Percentiles rank a stretch among this genome's conserved stretches.
These are phyloP conservation scores for Magallana angulata DNA, from an alignment of 1,140 invertebrate species.

Conservation along the genomic window DNA sequence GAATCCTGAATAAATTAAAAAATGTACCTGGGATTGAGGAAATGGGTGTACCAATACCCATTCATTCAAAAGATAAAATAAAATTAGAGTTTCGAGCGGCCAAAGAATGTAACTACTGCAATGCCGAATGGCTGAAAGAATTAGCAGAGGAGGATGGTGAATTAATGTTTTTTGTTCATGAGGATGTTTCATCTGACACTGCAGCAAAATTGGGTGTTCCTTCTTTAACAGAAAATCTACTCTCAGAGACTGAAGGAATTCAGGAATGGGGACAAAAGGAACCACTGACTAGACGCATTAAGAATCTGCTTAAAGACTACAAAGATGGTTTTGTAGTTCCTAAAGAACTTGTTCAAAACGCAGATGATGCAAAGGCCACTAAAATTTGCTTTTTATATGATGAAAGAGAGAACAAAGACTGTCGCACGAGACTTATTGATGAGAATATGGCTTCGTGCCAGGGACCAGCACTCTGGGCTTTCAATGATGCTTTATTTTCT, in stretches of 20 bases:
- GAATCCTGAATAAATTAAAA: constrained; percentile 46
- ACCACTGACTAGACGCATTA: constrained; percentile 65
- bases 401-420: constrained; percentile 69
- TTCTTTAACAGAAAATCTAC: constrained; percentile 59
- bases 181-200: constrained; percentile 56
- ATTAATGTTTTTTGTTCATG: constrained; percentile 63
- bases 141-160: constrained; percentile 56
- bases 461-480: constrained; percentile 71
- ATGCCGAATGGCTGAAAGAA: constrained; percentile 41
- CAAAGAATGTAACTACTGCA: constrained; percentile 62
- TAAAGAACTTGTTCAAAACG: constrained; percentile 79
- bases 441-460: constrained; percentile 67
- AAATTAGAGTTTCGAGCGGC: constrained; percentile 50
- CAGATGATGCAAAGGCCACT: constrained; percentile 76
- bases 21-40: background rate
- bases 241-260: constrained; percentile 53
- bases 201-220: constrained; percentile 65
- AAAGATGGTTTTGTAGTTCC: constrained; percentile 71
- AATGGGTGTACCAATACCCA: background rate
- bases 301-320: constrained; percentile 65
- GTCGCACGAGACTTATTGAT: constrained; percentile 64
- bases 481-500: constrained; percentile 70
- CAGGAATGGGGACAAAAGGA: constrained; percentile 69
- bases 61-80: background rate
- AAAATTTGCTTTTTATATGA: constrained; percentile 73